Evolutionary conservation across 2,888 invertebrate genomes (phyloP).

Genomic region (Leistus spinibarbis): DNA sequence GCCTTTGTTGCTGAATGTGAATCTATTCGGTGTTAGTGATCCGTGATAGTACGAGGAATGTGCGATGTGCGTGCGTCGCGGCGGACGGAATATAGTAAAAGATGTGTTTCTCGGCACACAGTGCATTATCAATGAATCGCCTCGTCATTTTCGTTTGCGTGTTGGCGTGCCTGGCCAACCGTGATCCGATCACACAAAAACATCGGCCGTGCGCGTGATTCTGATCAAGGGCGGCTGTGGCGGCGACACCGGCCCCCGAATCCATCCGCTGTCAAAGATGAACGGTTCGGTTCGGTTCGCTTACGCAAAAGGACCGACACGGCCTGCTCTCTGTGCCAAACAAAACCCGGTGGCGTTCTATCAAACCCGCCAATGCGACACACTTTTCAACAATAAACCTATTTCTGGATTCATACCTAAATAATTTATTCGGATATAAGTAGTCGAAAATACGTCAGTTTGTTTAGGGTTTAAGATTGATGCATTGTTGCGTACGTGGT

Average conservation of each 20-base stretch:
- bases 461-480: too few species aligned
- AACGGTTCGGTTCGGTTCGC: constrained; percentile 1
- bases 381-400: not conserved
- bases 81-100: not conserved
- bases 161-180: not conserved
- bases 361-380: not conserved
- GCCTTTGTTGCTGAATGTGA: not conserved
- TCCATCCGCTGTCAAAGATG: constrained; percentile 3
- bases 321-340: not conserved
- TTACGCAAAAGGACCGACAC: constrained; percentile 1
- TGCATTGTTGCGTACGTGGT: too few species aligned
- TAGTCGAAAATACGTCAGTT: too few species aligned
- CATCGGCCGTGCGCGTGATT: not conserved
- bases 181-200: not conserved
- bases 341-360: not conserved
- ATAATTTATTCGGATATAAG: too few species aligned
- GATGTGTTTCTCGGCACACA: not conserved
- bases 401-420: too few species aligned
- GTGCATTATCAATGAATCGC: not conserved
- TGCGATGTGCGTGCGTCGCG: not conserved
- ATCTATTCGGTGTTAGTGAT: not conserved
- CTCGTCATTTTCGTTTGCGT: constrained; percentile 5
- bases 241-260: not conserved
- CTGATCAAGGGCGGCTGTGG: constrained; percentile 4
- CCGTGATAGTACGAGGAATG: not conserved